phyloP scores from a whole-genome alignment of 2,113 vertebrate species.

The Xyliphius kryptos region DNA sequence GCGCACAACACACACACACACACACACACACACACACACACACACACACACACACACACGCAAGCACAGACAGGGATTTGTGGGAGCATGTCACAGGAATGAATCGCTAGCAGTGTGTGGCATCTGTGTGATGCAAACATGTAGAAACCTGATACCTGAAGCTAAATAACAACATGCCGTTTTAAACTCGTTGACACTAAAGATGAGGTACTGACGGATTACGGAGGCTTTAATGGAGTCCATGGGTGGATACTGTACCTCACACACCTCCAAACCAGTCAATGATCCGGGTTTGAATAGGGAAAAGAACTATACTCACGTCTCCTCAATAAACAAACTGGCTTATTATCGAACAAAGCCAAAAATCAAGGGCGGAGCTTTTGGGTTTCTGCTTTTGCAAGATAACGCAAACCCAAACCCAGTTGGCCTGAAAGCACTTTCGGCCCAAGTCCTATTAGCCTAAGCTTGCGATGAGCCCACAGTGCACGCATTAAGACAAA shows the following conservation, averaged over 20 bases:
- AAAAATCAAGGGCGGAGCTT: too few species aligned
- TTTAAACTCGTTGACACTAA: neutral
- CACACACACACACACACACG: conserved; percentile 13
- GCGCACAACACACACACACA: too few species aligned
- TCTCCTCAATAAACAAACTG: too few species aligned
- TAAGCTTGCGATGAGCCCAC: conserved; percentile 19
- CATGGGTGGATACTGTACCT: too few species aligned
- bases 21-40: conserved; percentile 1
- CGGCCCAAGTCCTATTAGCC: conserved; percentile 25
- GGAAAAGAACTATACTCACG: too few species aligned
- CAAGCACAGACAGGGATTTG: conserved; percentile 46
- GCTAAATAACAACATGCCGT: neutral
- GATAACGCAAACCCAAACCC: conserved; percentile 9
- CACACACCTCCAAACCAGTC: too few species aligned
- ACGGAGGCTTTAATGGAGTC: too few species aligned
- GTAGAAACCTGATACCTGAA: neutral
- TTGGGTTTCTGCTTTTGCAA: conserved; percentile 1
- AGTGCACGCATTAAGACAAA: too few species aligned
- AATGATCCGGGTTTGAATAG: too few species aligned
- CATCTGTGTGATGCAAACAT: neutral
- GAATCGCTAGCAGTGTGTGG: neutral
- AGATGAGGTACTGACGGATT: too few species aligned
- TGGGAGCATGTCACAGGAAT: conserved; percentile 45
- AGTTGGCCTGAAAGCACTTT: conserved; percentile 9
- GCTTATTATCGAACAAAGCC: neutral